phyloP scores from a whole-genome alignment of 2,888 invertebrate genomes.

The Perizoma flavofasciatum region DNA sequence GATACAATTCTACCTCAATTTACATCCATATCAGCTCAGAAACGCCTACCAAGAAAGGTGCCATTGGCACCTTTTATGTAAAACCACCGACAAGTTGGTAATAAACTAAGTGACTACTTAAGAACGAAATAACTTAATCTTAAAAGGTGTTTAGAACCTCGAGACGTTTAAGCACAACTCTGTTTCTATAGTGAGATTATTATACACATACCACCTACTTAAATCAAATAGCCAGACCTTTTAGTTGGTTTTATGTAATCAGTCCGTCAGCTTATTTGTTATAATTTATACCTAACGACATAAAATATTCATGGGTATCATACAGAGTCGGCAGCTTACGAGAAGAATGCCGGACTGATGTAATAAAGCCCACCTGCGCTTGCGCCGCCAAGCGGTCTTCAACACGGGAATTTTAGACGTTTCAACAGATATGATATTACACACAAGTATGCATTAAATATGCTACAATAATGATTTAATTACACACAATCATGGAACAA shows the following conservation, averaged over 20 bases:
- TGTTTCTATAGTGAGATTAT: constrained; percentile 11
- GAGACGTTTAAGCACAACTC: constrained; percentile 28
- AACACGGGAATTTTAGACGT: constrained; percentile 59
- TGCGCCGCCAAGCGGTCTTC: constrained; percentile 74
- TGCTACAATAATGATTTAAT: constrained; percentile 31
- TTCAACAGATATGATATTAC: constrained; percentile 43
- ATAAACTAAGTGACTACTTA: constrained; percentile 32
- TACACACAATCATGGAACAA: constrained; percentile 24
- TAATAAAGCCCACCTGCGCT: constrained; percentile 64
- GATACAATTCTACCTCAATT: constrained; percentile 16
- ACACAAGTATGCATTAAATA: constrained; percentile 32
- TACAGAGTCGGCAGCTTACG: constrained; percentile 31
- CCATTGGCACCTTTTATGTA: constrained; percentile 32
- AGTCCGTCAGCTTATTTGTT: constrained; percentile 5
- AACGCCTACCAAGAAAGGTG: constrained; percentile 29
- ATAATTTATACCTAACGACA: constrained; percentile 29
- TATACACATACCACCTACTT: background rate
- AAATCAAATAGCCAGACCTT: too few species aligned
- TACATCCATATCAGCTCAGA: constrained; percentile 25
- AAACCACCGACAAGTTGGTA: constrained; percentile 24
- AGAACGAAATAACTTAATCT: constrained; percentile 37
- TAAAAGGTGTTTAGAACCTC: constrained; percentile 27
- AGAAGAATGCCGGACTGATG: constrained; percentile 62
- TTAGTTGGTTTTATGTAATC: constrained; percentile 10
- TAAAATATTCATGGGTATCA: constrained; percentile 29